Evolutionary conservation across 2,113 vertebrate genomes (phyloP).

Genomic region (Cephalopterus ornatus): DNA sequence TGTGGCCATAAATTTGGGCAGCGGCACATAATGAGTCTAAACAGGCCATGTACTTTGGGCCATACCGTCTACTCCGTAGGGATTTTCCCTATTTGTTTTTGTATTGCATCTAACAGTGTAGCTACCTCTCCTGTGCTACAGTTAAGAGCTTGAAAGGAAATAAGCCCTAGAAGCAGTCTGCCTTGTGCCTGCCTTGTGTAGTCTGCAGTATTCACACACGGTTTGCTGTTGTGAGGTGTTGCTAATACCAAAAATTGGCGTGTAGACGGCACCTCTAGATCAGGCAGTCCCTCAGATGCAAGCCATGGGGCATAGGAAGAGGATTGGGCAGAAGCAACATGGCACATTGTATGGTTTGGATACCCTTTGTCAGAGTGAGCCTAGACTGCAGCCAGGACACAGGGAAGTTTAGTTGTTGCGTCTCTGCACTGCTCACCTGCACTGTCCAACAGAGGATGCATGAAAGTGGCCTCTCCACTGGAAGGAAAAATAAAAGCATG

Average conservation of each 20-base stretch:
- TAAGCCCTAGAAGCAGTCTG: not conserved
- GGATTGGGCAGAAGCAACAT: not conserved
- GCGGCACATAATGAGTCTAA: not conserved
- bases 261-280: not conserved
- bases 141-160: not conserved
- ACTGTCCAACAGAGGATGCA: not conserved
- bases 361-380: rapidly evolving
- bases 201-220: rapidly evolving
- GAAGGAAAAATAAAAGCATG: not conserved
- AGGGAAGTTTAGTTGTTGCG: rapidly evolving
- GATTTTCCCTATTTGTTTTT: rapidly evolving
- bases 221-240: not conserved
- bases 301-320: rapidly evolving
- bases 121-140: rapidly evolving
- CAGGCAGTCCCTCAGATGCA: not conserved
- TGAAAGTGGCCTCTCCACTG: not conserved
- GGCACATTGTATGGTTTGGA: rapidly evolving
- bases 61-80: rapidly evolving
- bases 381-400: not conserved
- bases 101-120: too few species aligned
- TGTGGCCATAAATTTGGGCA: not conserved
- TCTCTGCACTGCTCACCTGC: not conserved
- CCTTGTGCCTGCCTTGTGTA: not conserved
- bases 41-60: not conserved
- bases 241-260: not conserved